Evolutionary conservation across 2,797 vertebrate species (phyloP), one percentile per base, ranked within the genome.

Genomic region (Euthynnus affinis): DNA sequence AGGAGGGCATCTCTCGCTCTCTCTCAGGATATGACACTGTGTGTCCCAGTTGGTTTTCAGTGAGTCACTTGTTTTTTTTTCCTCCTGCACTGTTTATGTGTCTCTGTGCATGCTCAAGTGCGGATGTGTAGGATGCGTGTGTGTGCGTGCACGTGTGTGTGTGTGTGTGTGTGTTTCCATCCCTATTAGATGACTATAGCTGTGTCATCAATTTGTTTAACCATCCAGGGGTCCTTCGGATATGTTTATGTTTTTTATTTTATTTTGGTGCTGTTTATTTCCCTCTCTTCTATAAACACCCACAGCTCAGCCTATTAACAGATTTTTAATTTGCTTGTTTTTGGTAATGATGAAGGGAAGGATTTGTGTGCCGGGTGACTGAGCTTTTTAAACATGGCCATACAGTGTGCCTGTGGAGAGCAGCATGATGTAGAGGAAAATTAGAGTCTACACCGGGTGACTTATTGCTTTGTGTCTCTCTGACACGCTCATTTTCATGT

Each of bases 301-400:
- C 76, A 71, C 88, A 92, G 81, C 90, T 90, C 87, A 89, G 80
- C 51, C 85, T 87, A 90, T 91, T 93, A 94, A 91, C 82, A 83
- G 85, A 82, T 92, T 94, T 90, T 94, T 94, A 94, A 94, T 95
- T 93, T 91, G 91, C 85, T 88, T 92, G 88, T 93, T 94, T 93
- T 94, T 42, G 87, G 79, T 94, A 93, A 91, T 88, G 88, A 87
- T 91, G 85, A 91, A 88, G 85, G 85, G 82, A 88, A 74, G 86
- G 78, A 77, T 74, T 74, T 80, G 80, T 78, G 65, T 74, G 55
- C 76, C 40, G 62, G 70, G 74, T 83, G 75, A 82, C 74, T 75
- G 81, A 80, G 71, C 75, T 76, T 87, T 84, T 75, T 71, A 85
- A 88, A 85, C 76, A 65, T 75, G 34, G 51, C 73, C 71, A 79